A percentile compares a stretch with the other conserved stretches of the same genome.
Evolutionary conservation across 1,140 invertebrate species (phyloP).

Genomic region (Zaprionus vittiger): DNA sequence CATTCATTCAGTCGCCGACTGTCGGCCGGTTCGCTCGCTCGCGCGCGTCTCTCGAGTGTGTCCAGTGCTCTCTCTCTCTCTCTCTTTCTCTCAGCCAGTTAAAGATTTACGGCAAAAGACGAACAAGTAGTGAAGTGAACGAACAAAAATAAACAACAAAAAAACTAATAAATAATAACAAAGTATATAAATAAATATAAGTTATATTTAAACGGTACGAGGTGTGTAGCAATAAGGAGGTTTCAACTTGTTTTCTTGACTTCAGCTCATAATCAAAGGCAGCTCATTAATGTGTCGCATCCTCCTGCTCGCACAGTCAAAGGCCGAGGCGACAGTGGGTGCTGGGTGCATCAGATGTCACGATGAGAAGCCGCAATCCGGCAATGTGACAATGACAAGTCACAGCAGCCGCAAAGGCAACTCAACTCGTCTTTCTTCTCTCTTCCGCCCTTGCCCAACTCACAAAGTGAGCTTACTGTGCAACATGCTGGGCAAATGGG

Average conservation of each 20-base stretch:
- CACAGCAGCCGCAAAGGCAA: conserved; percentile 1
- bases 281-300: not conserved
- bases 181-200: not conserved
- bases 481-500: conserved; percentile 52
- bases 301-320: conserved; percentile 1
- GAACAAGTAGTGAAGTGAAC: conserved; percentile 1
- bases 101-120: conserved; percentile 22
- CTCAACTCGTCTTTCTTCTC: not conserved
- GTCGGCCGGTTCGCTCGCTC: conserved; percentile 35
- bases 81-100: not conserved
- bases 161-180: not conserved
- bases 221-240: not conserved
- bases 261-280: not conserved
- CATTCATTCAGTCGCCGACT: conserved; percentile 51
- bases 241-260: not conserved
- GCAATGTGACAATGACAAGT: conserved; percentile 6
- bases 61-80: not conserved
- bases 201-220: not conserved
- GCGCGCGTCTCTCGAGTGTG: conserved; percentile 14
- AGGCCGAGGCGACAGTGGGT: not conserved
- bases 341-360: not conserved
- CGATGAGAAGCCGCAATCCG: not conserved
- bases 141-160: not conserved
- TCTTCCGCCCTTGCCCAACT: not conserved
- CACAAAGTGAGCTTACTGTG: not conserved